phyloP scores from a whole-genome alignment of 2,888 invertebrate genomes.

The Petrolisthes cinctipes region DNA sequence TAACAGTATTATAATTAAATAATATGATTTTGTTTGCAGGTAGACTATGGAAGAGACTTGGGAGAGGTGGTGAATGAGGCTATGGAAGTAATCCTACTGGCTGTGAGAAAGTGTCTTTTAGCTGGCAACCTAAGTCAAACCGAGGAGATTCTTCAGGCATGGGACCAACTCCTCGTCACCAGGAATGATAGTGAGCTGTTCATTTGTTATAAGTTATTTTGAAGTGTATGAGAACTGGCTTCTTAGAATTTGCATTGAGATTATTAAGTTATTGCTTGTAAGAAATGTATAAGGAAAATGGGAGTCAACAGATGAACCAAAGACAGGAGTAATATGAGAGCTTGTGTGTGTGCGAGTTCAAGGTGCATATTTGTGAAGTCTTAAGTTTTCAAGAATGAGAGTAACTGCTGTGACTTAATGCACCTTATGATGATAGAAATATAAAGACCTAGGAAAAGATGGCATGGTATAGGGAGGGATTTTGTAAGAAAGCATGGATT shows the following conservation, averaged over 20 bases:
- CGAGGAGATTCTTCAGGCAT: slow-evolving; percentile 58
- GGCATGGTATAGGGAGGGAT: too few species aligned
- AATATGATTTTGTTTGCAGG: slow-evolving; percentile 65
- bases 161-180: slow-evolving; percentile 38
- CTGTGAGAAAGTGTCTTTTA: slow-evolving; percentile 65
- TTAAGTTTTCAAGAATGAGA: too few species aligned
- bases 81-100: slow-evolving; percentile 57
- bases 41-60: slow-evolving; percentile 67
- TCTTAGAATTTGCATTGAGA: background rate
- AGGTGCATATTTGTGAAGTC: too few species aligned
- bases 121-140: slow-evolving; percentile 7
- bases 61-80: slow-evolving; percentile 66
- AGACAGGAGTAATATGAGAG: background rate
- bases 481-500: background rate
- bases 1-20: too few species aligned
- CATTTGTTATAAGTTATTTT: background rate
- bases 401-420: too few species aligned
- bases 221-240: too few species aligned
- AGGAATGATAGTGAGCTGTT: slow-evolving; percentile 37
- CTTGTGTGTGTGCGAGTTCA: too few species aligned
- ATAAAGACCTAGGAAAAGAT: too few species aligned
- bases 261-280: background rate
- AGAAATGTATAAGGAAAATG: background rate
- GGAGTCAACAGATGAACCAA: background rate
- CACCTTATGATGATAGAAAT: too few species aligned